phyloP scores from a whole-genome alignment of 2,797 vertebrate genomes.

The Cyprinodon diabolis region DNA sequence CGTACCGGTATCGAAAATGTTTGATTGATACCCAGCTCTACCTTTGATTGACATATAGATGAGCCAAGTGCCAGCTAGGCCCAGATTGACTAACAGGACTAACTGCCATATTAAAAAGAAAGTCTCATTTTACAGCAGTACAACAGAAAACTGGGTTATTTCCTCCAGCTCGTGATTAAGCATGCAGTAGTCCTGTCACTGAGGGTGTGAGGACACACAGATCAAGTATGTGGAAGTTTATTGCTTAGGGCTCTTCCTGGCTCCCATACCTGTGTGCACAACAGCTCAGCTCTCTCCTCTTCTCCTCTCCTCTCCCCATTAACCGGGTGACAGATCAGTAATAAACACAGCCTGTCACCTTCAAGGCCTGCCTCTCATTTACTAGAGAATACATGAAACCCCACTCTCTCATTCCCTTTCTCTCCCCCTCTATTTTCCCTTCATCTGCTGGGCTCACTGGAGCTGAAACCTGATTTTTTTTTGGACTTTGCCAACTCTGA shows the following conservation, averaged over 20 bases:
- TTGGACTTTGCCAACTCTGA: constrained; percentile 69
- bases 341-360: constrained; percentile 87
- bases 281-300: constrained; percentile 64
- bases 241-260: constrained; percentile 62
- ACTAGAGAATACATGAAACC: constrained; percentile 82
- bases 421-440: constrained; percentile 50
- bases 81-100: not conserved
- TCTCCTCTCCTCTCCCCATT: constrained; percentile 79
- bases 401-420: constrained; percentile 51
- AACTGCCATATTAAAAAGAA: constrained; percentile 5
- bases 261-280: constrained; percentile 62
- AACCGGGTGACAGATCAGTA: constrained; percentile 86
- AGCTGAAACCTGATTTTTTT: constrained; percentile 81
- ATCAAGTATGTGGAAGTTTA: constrained; percentile 60
- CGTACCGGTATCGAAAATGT: no score
- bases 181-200: constrained; percentile 44
- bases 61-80: not conserved
- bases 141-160: constrained; percentile 20
- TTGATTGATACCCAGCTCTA: not conserved
- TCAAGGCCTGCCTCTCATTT: constrained; percentile 84
- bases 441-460: constrained; percentile 79
- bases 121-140: constrained; percentile 23
- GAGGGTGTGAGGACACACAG: constrained; percentile 59
- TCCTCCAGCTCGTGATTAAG: constrained; percentile 32
- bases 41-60: not conserved